Percentiles rank a stretch among this genome's conserved stretches.
phyloP scores from a whole-genome alignment of 1,140 invertebrate genomes.

The Atta cephalotes region DNA sequence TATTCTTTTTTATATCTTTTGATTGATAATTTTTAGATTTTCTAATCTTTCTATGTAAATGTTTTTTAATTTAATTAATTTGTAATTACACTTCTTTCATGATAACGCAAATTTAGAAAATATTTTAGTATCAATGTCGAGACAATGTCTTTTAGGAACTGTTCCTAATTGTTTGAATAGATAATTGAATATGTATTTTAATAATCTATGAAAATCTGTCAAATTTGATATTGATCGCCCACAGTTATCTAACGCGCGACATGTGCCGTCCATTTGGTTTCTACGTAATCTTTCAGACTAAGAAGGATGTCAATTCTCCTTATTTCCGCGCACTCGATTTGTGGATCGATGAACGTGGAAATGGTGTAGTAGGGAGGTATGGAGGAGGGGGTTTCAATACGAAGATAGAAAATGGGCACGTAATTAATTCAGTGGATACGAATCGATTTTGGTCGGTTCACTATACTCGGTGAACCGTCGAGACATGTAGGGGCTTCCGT shows the following conservation, averaged over 20 bases:
- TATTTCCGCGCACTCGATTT: conserved; percentile 71
- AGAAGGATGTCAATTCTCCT: conserved; percentile 64
- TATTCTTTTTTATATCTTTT: neutral
- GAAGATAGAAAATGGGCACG: conserved; percentile 74
- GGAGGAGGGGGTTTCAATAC: conserved; percentile 65
- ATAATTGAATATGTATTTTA: conserved; percentile 26
- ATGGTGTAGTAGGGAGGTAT: conserved; percentile 52
- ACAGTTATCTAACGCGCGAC: conserved; percentile 16
- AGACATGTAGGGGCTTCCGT: conserved; percentile 56
- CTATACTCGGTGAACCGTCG: conserved; percentile 62
- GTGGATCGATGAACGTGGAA: conserved; percentile 74
- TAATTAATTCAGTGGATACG: conserved; percentile 78
- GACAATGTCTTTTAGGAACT: neutral
- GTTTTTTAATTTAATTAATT: conserved; percentile 12
- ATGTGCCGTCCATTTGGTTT: conserved; percentile 52
- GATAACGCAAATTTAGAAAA: neutral
- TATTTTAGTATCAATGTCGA: neutral
- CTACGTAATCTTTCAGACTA: conserved; percentile 63
- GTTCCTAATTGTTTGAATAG: conserved; percentile 2
- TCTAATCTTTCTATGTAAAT: neutral
- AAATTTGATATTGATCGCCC: conserved; percentile 25
- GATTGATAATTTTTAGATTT: neutral
- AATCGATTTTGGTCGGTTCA: conserved; percentile 70
- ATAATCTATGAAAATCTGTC: conserved; percentile 22
- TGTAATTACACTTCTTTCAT: neutral